phyloP scores from a whole-genome alignment of 2,797 vertebrate genomes.

The Amblyopsis hoosieri region DNA sequence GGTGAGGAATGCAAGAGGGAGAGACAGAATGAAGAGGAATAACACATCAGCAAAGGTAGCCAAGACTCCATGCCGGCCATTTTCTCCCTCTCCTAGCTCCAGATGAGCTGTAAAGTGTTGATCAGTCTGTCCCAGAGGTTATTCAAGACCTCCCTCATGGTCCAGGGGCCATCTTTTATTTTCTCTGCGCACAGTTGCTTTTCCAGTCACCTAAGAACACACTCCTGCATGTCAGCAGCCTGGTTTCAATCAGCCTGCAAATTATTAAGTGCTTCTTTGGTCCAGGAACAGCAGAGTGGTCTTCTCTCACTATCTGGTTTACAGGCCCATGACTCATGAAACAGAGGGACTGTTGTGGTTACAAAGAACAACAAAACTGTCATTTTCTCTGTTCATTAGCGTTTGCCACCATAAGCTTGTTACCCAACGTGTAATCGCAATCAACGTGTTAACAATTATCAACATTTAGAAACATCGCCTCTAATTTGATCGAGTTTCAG shows the following conservation, averaged over 20 bases:
- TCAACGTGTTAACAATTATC: not conserved
- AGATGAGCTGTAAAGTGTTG: conserved; percentile 45
- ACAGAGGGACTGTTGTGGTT: conserved; percentile 35
- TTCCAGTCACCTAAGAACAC: conserved; percentile 49
- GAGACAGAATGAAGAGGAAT: conserved; percentile 17
- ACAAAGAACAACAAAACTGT: conserved; percentile 36
- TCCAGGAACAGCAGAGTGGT: conserved; percentile 13
- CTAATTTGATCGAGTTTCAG: not conserved
- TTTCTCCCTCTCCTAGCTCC: conserved; percentile 26
- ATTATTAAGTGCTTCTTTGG: conserved; percentile 37
- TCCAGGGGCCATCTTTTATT: conserved; percentile 26
- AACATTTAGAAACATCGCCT: not conserved
- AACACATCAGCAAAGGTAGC: conserved; percentile 13
- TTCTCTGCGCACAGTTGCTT: conserved; percentile 46
- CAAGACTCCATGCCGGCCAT: conserved; percentile 15
- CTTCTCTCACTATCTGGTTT: conserved; percentile 35
- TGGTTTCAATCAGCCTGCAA: conserved; percentile 59
- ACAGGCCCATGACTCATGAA: conserved; percentile 31
- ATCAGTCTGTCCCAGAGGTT: conserved; percentile 45
- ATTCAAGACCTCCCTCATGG: conserved; percentile 23
- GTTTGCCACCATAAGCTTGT: conserved; percentile 2
- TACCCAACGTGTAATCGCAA: not conserved
- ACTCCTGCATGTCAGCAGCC: conserved; percentile 44
- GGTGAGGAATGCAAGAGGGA: conserved; percentile 11
- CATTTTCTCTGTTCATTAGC: conserved; percentile 12